These are phyloP conservation scores for Caenorhabditis remanei DNA, from an alignment of 1,140 invertebrate genomes.

Conservation along the genomic window DNA sequence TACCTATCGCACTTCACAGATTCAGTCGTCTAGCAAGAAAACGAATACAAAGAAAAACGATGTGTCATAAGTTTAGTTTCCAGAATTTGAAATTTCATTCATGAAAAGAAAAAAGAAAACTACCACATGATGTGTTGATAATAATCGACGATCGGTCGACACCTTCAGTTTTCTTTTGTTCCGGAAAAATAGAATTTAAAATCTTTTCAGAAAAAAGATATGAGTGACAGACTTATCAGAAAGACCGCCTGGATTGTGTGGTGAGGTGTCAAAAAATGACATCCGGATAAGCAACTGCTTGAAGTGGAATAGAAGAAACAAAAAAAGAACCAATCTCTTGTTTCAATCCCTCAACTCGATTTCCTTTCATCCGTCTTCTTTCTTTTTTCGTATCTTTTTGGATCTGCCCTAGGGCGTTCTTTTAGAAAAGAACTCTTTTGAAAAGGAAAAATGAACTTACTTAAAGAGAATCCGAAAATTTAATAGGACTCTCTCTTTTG, in stretches of 20 bases:
- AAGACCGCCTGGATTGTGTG: not conserved
- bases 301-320: not conserved
- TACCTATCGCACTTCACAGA: too few species aligned
- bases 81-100: not conserved
- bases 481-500: too few species aligned
- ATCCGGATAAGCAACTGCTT: not conserved
- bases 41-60: too few species aligned
- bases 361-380: not conserved
- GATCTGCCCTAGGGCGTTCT: too few species aligned
- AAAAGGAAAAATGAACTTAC: too few species aligned
- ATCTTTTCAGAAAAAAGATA: not conserved
- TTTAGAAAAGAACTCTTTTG: too few species aligned
- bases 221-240: conserved; percentile 18
- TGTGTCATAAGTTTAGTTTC: not conserved
- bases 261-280: conserved; percentile 12
- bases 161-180: conserved; percentile 3
- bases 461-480: too few species aligned
- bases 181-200: not conserved
- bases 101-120: not conserved
- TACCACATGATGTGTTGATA: conserved; percentile 10
- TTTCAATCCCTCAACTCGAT: conserved; percentile 12
- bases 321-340: not conserved
- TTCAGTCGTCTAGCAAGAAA: too few species aligned
- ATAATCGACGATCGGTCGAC: conserved; percentile 11
- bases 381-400: not conserved